phyloP scores from a whole-genome alignment of 1,140 invertebrate species.

The Drosophila burlai region DNA sequence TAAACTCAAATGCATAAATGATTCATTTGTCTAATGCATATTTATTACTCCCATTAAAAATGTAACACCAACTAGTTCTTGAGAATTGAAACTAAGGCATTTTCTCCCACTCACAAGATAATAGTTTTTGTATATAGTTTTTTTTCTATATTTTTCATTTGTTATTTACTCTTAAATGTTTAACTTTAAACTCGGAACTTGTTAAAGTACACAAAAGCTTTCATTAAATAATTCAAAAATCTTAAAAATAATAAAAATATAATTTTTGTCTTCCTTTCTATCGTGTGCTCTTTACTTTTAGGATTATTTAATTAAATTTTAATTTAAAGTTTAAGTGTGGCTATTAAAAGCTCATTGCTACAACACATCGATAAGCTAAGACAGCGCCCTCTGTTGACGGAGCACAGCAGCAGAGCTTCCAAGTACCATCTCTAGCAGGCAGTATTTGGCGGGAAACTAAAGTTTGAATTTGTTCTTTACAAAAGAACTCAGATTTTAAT shows the following conservation, averaged over 20 bases:
- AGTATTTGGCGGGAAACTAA: not conserved
- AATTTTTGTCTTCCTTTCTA: not conserved
- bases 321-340: not conserved
- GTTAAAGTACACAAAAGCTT: too few species aligned
- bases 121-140: not conserved
- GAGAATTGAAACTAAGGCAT: too few species aligned
- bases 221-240: not conserved
- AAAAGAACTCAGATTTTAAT: not conserved
- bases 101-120: too few species aligned
- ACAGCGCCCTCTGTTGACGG: not conserved
- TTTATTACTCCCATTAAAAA: too few species aligned
- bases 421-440: not conserved
- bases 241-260: not conserved
- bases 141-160: not conserved
- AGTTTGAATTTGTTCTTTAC: not conserved
- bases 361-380: not conserved
- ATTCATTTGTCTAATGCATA: too few species aligned
- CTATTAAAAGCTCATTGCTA: not conserved
- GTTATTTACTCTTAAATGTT: not conserved
- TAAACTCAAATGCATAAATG: too few species aligned
- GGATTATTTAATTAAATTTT: not conserved
- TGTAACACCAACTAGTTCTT: too few species aligned
- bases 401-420: not conserved
- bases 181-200: not conserved
- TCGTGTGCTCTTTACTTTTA: rapidly evolving